These are phyloP conservation scores for Mya arenaria DNA, from an alignment of 1,140 invertebrate species.

Conservation along the genomic window DNA sequence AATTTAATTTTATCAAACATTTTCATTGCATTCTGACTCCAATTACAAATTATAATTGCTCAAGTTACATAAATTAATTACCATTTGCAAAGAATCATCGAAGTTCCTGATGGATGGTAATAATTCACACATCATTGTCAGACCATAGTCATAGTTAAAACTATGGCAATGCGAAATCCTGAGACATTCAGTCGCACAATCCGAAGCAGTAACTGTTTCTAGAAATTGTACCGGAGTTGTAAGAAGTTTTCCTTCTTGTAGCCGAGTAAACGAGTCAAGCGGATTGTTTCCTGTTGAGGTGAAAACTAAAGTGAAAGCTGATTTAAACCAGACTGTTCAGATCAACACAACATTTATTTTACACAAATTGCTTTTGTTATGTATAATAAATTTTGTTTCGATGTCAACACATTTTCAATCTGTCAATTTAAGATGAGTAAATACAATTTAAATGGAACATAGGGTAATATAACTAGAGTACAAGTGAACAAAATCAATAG, in stretches of 20 bases:
- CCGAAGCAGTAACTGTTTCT: slow-evolving; percentile 23
- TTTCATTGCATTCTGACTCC: neutral
- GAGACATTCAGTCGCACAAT: slow-evolving; percentile 64
- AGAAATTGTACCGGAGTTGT: slow-evolving; percentile 21
- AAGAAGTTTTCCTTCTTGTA: slow-evolving; percentile 56
- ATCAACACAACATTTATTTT: too few relatives aligned
- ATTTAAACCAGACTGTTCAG: too few relatives aligned
- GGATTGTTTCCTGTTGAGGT: slow-evolving; percentile 63
- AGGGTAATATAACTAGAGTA: too few relatives aligned
- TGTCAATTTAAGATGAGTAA: too few relatives aligned
- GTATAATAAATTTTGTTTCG: too few relatives aligned
- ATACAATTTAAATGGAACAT: too few relatives aligned
- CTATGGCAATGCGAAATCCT: slow-evolving; percentile 63
- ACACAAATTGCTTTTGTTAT: too few relatives aligned
- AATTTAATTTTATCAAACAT: neutral
- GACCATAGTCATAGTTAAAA: slow-evolving; percentile 69
- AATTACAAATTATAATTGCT: neutral
- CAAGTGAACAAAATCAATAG: too few relatives aligned
- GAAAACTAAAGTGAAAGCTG: too few relatives aligned
- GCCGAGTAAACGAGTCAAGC: slow-evolving; percentile 56
- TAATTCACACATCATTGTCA: slow-evolving; percentile 55
- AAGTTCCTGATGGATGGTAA: slow-evolving; percentile 57
- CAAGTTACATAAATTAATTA: slow-evolving; percentile 32
- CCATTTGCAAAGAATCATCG: slow-evolving; percentile 55
- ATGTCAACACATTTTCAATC: too few relatives aligned